Evolutionary conservation across 1,140 invertebrate genomes (phyloP), one percentile per base, ranked within the genome.

Genomic region (Zophobas morio): DNA sequence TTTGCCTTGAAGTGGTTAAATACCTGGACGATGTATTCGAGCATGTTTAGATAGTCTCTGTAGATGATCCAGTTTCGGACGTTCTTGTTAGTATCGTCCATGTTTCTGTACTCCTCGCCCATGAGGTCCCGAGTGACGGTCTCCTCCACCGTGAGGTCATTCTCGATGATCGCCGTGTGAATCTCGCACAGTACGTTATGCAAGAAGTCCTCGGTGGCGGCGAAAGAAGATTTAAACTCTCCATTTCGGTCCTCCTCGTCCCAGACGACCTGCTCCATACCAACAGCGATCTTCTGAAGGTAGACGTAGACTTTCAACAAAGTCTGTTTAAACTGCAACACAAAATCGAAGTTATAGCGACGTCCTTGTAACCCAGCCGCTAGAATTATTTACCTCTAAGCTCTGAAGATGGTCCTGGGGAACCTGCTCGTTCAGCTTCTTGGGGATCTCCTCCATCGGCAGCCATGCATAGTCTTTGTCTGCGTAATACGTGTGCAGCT

Each of bases 61-160:
- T 91, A 89, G 76, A 93, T 92, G 37, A 93, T 47, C 88, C 90
- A 93, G 83, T 93, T 91, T 8, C 92, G 87, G 0, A 91, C 79
- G 74, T 89, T 88, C 8, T 89, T 84, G 6, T 82, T 82, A 0
- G 90, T 89, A 33, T 84, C 85, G 8, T 84, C 81, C 6, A 83
- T 80, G 75, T 89, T 8, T 85, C 84, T 75, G 35, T 85, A 87
- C 3, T 90, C 86, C 8, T 85, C 72, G 1, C 84, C 79, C 92
- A 94, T 93, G 33, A 89, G 86, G 37, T 90, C 88, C 1, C 91
- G 86, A 0, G 84, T 85, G 1, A 92, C 87, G 79, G 91, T 89
- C 0, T 82, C 74, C 0, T 87, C 84, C 5, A 84, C 84, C 3
- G 79, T 78, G 2, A 91, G 85, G 0, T 87, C 86, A n/a, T 88